Conservation (phyloP, 2,888 invertebrate species). For the Lithodes maja region DNA sequence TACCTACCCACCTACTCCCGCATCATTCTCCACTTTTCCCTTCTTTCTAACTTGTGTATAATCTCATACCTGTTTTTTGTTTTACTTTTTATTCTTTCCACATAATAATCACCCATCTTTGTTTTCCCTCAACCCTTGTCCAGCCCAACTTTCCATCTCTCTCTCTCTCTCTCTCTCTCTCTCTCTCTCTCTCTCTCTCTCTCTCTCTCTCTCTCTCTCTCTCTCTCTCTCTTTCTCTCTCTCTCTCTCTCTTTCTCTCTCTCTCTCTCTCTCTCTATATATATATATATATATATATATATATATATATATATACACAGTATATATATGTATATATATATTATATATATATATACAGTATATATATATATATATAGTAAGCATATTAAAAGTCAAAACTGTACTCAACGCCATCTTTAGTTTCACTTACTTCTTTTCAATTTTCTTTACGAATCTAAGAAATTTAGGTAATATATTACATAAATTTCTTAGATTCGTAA, state of each 20-base stretch:
- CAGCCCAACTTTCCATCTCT: background rate
- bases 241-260: conserved; percentile 25
- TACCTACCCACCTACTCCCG: background rate
- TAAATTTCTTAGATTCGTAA: too few species aligned
- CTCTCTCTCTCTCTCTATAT: too few species aligned
- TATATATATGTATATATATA: too few species aligned
- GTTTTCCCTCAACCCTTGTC: background rate
- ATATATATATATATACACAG: too few species aligned
- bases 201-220: background rate
- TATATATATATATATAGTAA: too few species aligned
- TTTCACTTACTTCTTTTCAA: too few species aligned
- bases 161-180: conserved; percentile 21
- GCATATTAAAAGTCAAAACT: too few species aligned
- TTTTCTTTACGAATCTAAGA: too few species aligned
- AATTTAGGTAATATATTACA: too few species aligned
- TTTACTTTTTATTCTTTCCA: conserved; percentile 25
- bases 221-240: background rate
- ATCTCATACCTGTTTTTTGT: too few species aligned
- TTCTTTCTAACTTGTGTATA: background rate
- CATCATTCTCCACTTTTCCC: background rate
- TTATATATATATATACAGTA: too few species aligned
- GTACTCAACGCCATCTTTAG: too few species aligned
- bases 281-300: background rate
- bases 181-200: conserved; percentile 14
- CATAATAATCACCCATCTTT: background rate